These are phyloP conservation scores for Coenobita brevimanus DNA, from an alignment of 1,140 invertebrate genomes.

Conservation along the genomic window DNA sequence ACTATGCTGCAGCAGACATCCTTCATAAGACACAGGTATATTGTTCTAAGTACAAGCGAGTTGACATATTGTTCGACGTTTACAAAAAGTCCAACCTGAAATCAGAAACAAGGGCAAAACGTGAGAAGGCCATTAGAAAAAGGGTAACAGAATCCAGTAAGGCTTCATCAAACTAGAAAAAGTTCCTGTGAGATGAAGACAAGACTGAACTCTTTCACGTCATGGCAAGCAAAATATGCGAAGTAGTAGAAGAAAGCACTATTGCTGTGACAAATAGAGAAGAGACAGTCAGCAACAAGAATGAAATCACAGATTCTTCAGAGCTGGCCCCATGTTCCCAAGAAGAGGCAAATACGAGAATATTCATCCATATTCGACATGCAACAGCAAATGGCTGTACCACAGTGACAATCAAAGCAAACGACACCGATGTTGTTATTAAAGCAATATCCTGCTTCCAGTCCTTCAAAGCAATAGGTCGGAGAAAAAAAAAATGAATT, in stretches of 20 bases:
- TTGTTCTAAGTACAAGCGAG: too few relatives aligned
- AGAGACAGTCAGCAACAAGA: conserved; percentile 49
- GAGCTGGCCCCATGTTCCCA: conserved; percentile 49
- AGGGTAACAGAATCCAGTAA: conserved; percentile 67
- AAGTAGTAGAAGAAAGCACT: conserved; percentile 16
- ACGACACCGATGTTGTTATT: conserved; percentile 68
- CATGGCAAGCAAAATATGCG: conserved; percentile 56
- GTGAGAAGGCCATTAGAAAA: too few relatives aligned
- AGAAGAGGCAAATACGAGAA: conserved; percentile 65
- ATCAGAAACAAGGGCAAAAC: conserved; percentile 37
- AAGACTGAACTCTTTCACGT: conserved; percentile 70
- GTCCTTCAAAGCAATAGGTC: conserved; percentile 52
- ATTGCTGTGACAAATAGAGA: conserved; percentile 63
- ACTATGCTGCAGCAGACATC: too few relatives aligned
- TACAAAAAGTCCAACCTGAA: neutral
- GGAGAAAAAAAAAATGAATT: too few relatives aligned
- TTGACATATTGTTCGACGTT: too few relatives aligned
- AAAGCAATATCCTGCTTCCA: conserved; percentile 50
- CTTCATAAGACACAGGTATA: too few relatives aligned
- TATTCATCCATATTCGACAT: conserved; percentile 58
- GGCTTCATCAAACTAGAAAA: conserved; percentile 57
- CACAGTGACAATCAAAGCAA: too few relatives aligned
- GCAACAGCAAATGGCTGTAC: too few relatives aligned
- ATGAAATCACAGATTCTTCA: neutral
- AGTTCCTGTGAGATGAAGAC: conserved; percentile 68